Percentiles rank a stretch among this genome's conserved stretches.
These are phyloP conservation scores for Eupithecia pulchellata DNA, from an alignment of 2,888 invertebrate genomes.

Conservation along the genomic window DNA sequence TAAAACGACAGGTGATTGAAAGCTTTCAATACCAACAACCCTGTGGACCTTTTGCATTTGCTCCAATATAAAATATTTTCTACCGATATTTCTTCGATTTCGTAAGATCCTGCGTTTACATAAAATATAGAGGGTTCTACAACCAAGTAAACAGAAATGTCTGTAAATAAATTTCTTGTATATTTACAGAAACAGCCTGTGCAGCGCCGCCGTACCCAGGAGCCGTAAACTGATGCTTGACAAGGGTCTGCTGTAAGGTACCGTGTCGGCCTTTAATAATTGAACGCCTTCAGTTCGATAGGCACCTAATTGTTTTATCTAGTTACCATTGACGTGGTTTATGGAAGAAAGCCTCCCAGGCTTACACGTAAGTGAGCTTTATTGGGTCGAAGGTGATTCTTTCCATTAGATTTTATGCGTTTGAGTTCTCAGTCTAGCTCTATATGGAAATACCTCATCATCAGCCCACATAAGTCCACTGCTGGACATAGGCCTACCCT, in stretches of 20 bases:
- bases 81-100: not conserved
- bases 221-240: not conserved
- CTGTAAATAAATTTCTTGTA: slow-evolving; percentile 5
- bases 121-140: not conserved
- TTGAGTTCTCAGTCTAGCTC: not conserved
- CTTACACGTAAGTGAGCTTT: not conserved
- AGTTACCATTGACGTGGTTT: slow-evolving; percentile 6
- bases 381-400: not conserved
- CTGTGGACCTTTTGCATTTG: not conserved
- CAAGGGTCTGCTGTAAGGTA: slow-evolving; percentile 5
- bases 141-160: not conserved
- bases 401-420: not conserved
- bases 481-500: too few relatives aligned
- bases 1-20: not conserved
- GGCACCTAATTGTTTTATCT: slow-evolving; percentile 12
- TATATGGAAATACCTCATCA: too few relatives aligned
- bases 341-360: not conserved
- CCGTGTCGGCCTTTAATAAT: slow-evolving; percentile 3
- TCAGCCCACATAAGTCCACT: too few relatives aligned
- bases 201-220: not conserved
- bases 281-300: slow-evolving; percentile 6
- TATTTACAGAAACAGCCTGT: not conserved
- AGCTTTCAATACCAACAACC: not conserved
- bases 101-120: not conserved
- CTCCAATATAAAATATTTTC: not conserved